Evolutionary conservation across 1,140 invertebrate genomes (phyloP), one percentile per base, ranked within the genome.

Genomic region (Sycobia sp.): DNA sequence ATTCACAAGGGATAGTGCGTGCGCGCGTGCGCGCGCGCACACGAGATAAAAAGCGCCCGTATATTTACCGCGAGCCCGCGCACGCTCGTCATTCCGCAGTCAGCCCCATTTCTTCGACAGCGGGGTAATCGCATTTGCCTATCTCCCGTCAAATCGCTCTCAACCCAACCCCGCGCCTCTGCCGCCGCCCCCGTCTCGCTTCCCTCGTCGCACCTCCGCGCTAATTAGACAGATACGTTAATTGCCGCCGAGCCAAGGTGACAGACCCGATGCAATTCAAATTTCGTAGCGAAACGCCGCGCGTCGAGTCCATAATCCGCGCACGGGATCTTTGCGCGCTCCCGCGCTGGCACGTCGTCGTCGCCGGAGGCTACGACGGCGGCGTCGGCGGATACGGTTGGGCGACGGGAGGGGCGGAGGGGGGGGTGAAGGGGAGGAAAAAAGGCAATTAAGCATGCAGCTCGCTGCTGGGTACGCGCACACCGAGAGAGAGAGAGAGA

Each of bases 151-250:
- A 32, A 11, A 32, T 7, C 29, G 29, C 29, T 4, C 29, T 7
- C 4, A 32, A 25, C 9, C 13, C n/a, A 7, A 4, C 4, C 10
- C 34, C 20, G 9, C 34, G 34, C 25, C 49, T n/a, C 49, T 29
- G 29, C 29, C 22, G 20, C 43, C 20, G 13, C 43, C 20, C 29
- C 43, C 53, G 23, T 39, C 20, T 8, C 34, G 34, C 25, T 32
- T n/a, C 49, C 29, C 5, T 11, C 22, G 20, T 22, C 20, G 13
- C 43, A 10, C 29, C 43, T 39, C 14, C 25, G 11, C 5, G 18
- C 39, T 59, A 59, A 59, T 50, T 50, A 50, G 10, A 38, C 23
- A 36, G 34, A 50, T 50, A 50, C 41, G 57, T 59, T 59, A 50
- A 59, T 59, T 18, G 43, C 44, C 5, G 22, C 34, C 11, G 22